A percentile compares a stretch with the other conserved stretches of the same genome.
phyloP scores from a whole-genome alignment of 2,113 vertebrate species.

The Lycaon pictus region DNA sequence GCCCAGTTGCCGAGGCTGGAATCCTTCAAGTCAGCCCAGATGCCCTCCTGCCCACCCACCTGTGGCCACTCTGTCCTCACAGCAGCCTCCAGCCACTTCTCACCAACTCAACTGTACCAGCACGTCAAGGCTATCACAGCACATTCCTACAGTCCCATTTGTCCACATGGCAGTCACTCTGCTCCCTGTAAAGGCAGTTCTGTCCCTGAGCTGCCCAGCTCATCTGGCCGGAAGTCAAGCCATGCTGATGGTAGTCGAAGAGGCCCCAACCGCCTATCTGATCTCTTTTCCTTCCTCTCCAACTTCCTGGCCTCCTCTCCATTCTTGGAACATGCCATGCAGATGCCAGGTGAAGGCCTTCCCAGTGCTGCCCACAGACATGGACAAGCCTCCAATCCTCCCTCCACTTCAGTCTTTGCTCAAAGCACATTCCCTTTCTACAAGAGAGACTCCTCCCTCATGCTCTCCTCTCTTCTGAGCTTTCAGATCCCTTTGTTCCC shows the following conservation, averaged over 20 bases:
- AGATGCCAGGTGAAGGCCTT: not conserved
- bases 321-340: not conserved
- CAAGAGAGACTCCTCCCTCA: not conserved
- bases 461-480: not conserved
- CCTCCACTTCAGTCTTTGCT: not conserved
- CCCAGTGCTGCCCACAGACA: not conserved
- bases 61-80: not conserved
- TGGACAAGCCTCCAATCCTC: not conserved
- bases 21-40: not conserved
- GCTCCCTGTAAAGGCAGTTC: not conserved
- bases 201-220: not conserved
- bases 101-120: not conserved
- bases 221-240: not conserved
- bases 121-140: not conserved
- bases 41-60: not conserved
- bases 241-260: not conserved
- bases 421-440: not conserved
- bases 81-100: not conserved
- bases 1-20: not conserved
- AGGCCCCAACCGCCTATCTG: not conserved
- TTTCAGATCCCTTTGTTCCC: not conserved
- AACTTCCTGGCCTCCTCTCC: not conserved
- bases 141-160: not conserved
- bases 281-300: not conserved
- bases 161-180: not conserved